Evolutionary conservation across 2,888 invertebrate species (phyloP).

Genomic region (Meliscaeva auricollis): DNA sequence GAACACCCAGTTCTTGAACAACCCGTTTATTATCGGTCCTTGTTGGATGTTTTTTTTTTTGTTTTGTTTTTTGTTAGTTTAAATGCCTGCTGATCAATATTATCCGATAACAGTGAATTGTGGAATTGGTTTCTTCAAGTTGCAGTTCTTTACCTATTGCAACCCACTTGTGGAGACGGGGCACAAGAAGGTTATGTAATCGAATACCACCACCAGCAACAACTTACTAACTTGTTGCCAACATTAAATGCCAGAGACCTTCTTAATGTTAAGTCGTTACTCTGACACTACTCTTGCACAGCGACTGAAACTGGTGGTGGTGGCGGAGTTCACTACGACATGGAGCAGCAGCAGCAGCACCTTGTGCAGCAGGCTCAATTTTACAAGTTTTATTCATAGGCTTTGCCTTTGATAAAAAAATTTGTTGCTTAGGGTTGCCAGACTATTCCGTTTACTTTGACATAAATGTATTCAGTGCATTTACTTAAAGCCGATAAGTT

Average conservation of each 20-base stretch:
- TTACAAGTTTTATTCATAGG: conserved; percentile 15
- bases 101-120: conserved; percentile 75
- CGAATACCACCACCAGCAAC: conserved; percentile 53
- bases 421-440: not conserved
- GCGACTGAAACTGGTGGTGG: not conserved
- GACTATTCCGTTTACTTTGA: not conserved
- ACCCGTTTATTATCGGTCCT: conserved; percentile 66
- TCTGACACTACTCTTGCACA: conserved; percentile 12
- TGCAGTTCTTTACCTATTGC: conserved; percentile 37
- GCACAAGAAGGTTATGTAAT: conserved; percentile 59
- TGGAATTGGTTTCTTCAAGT: conserved; percentile 56
- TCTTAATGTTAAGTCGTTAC: conserved; percentile 61
- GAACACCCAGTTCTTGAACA: conserved; percentile 74
- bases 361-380: conserved; percentile 51
- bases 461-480: no score
- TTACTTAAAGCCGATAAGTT: no score
- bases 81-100: conserved; percentile 68
- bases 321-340: not conserved
- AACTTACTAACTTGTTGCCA: conserved; percentile 55
- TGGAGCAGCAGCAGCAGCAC: conserved; percentile 7
- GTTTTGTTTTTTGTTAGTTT: conserved; percentile 24
- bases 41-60: conserved; percentile 37
- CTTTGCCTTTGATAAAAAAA: conserved; percentile 3
- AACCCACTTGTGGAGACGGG: conserved; percentile 37
- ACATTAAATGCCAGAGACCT: conserved; percentile 71